Evolutionary conservation across 2,113 vertebrate species (phyloP).

Genomic region (Pomatostomus ruficeps): DNA sequence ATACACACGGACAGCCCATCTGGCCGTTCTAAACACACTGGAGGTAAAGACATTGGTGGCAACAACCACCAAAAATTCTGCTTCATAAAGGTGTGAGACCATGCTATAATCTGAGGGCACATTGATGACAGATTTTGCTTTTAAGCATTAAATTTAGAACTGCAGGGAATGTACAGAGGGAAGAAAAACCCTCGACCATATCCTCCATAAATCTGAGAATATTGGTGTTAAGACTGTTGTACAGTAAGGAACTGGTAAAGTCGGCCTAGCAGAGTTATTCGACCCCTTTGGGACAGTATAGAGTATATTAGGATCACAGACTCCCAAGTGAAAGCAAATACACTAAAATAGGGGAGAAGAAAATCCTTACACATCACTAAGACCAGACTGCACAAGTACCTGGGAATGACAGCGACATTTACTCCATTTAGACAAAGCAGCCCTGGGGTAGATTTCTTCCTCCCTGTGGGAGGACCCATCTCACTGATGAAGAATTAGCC

Average conservation of each 20-base stretch:
- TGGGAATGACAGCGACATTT: neutral
- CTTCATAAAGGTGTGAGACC: neutral
- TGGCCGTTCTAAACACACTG: neutral
- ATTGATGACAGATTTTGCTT: neutral
- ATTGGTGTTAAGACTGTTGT: neutral
- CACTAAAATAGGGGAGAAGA: neutral
- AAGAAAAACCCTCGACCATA: neutral
- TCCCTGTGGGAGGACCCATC: accelerated
- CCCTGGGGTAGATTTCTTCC: neutral
- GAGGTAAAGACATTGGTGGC: neutral
- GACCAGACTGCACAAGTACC: neutral
- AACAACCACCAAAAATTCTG: neutral
- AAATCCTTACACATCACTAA: neutral
- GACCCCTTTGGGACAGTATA: neutral
- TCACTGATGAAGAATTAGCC: neutral
- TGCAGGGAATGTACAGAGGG: neutral
- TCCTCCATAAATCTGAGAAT: neutral
- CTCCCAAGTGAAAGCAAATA: neutral
- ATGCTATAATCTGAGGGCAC: neutral
- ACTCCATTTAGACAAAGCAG: neutral
- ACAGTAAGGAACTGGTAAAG: neutral
- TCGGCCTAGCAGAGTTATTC: neutral
- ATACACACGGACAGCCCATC: neutral
- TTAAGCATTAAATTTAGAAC: neutral
- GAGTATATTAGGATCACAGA: neutral